These are phyloP conservation scores for Lissonota sp. DNA, from an alignment of 2,888 invertebrate genomes.

Conservation along the genomic window DNA sequence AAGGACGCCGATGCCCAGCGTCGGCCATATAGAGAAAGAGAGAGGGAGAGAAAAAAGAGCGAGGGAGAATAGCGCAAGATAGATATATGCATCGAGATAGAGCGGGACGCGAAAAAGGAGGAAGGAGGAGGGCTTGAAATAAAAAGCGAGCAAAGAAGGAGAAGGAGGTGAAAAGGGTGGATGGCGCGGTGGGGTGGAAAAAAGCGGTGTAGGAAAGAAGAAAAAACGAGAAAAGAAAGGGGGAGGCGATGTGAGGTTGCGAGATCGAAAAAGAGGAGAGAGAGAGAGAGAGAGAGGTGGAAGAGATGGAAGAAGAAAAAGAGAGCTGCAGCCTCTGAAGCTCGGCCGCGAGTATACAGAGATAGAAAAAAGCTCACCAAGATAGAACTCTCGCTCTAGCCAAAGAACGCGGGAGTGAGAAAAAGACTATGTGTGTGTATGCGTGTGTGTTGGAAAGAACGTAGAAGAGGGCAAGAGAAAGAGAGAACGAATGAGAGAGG, in stretches of 20 bases:
- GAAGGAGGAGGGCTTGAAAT: slow-evolving; percentile 54
- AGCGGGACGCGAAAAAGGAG: slow-evolving; percentile 42
- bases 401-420: slow-evolving; percentile 53
- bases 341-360: slow-evolving; percentile 40
- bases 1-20: slow-evolving; percentile 77
- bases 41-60: slow-evolving; percentile 64
- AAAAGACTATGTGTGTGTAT: slow-evolving; percentile 42
- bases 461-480: slow-evolving; percentile 5
- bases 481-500: slow-evolving; percentile 16
- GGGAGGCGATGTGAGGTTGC: slow-evolving; percentile 66
- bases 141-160: slow-evolving; percentile 64
- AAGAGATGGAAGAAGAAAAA: slow-evolving; percentile 56
- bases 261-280: slow-evolving; percentile 47
- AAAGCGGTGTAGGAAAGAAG: slow-evolving; percentile 38
- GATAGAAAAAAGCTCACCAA: slow-evolving; percentile 39
- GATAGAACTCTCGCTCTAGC: slow-evolving; percentile 50
- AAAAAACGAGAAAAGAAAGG: slow-evolving; percentile 49
- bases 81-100: slow-evolving; percentile 48
- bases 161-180: slow-evolving; percentile 75
- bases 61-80: slow-evolving; percentile 49
- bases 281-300: slow-evolving; percentile 47
- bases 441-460: slow-evolving; percentile 29
- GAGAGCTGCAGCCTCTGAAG: slow-evolving; percentile 49
- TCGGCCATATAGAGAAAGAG: slow-evolving; percentile 47
- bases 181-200: slow-evolving; percentile 69